A percentile compares a stretch with the other conserved stretches of the same genome.
phyloP scores from a whole-genome alignment of 1,140 invertebrate genomes.

The Eufriesea mexicana region DNA sequence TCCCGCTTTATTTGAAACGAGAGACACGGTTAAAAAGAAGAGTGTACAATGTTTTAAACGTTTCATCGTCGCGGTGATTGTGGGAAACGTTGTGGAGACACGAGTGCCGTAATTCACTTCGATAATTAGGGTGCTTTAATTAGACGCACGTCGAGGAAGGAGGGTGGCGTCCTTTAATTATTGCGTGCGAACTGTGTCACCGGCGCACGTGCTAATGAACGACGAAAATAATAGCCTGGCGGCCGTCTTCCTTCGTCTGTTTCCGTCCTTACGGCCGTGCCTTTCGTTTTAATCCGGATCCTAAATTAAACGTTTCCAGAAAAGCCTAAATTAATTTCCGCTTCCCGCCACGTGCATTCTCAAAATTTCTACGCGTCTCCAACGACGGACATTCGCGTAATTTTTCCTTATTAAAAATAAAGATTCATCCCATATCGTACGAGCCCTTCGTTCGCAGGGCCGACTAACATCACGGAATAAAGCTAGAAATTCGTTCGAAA shows the following conservation, averaged over 20 bases:
- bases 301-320: slow-evolving; percentile 14
- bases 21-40: background rate
- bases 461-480: too few species aligned
- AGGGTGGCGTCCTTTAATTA: slow-evolving; percentile 58
- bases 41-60: slow-evolving; percentile 10
- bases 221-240: slow-evolving; percentile 58
- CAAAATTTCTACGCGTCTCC: background rate
- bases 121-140: slow-evolving; percentile 66
- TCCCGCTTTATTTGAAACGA: background rate
- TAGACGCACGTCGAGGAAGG: slow-evolving; percentile 47
- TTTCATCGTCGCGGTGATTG: background rate
- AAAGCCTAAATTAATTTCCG: slow-evolving; percentile 35
- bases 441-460: too few species aligned
- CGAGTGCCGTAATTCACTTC: slow-evolving; percentile 57
- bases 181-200: slow-evolving; percentile 59
- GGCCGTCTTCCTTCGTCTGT: slow-evolving; percentile 16
- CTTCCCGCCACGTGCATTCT: slow-evolving; percentile 5
- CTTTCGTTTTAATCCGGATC: slow-evolving; percentile 6
- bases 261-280: background rate
- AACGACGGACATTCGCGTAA: too few species aligned
- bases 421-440: background rate
- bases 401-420: background rate
- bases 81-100: slow-evolving; percentile 22
- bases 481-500: too few species aligned
- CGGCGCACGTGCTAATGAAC: slow-evolving; percentile 56